Base-by-base conservation (phyloP, 1,140 invertebrate genomes). In the Penaeus vannamei region DNA sequence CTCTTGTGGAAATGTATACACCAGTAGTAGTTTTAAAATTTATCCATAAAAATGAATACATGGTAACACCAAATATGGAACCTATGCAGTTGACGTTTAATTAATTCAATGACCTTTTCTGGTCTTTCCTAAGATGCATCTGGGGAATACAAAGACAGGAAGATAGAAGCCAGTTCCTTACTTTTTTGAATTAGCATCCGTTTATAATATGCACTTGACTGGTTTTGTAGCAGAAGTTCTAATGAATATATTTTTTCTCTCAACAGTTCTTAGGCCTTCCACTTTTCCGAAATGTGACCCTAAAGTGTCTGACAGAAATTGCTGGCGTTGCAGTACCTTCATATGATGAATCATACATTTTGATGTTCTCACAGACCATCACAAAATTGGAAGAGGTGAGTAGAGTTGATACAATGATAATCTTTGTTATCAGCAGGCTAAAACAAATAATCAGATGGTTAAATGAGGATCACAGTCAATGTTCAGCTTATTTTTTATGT, bases 221-320 rank as follows among this genome's bases (percentile, higher is more conserved):
- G 12, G 53, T 53, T 7, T 82, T 60, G 26, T 20, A 23, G 2
- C 0, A 20, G 19, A 42, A 22, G 29, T 46, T 36, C 26, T 42
- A 23, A 53, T 76, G 42, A 10, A 64, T 91, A 26, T 83, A 53
- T 81, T 17, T 69, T 89, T 59, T 85, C 77, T 92, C 90, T 91
- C 80, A 94, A 66, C 93, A 97, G 95, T 99, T 99, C 94, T 94
- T 99, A 84, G 97, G 97, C 94, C 98, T 99, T 86, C 98, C 98
- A 79, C 96, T 99, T 95, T 99, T 99, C 93, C 95, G 99, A 92
- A 99, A 99, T 95, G 97, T 99, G 20, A 99, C 98, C 72, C 94
- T 99, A 84, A 99, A 99, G 93, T 99, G 98, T 94, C 94, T 99
- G 90, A 99, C 98, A 80, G 99, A 99, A 95, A 99, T 99, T 92